Base-by-base conservation (phyloP, 2,113 vertebrate genomes). In the Sterrhoptilus dennistouni region DNA sequence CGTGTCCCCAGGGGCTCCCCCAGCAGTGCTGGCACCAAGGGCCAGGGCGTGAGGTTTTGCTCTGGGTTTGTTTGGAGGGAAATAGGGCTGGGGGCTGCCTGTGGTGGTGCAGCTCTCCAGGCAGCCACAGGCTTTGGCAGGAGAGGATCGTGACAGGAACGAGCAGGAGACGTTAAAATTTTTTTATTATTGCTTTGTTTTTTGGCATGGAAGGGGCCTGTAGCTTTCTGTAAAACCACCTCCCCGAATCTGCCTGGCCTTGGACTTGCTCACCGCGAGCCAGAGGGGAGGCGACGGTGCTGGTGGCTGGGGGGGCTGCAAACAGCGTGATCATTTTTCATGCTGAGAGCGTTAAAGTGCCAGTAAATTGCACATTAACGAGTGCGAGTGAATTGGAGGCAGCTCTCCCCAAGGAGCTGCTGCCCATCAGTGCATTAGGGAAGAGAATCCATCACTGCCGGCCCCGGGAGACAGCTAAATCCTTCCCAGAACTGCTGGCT, bases 331-430 rank as follows among this genome's bases (percentile, higher is more conserved):
- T 98, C 97, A 85, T 98, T 97, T 97, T 97, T 97, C 97, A 96
- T 94, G 95, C 97, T 95, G 96, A 97, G 95, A 97, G 90, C 97
- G 94, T 97, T 98, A 98, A 98, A 98, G 97, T 96, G 97, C 97
- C 96, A 94, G 97, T 97, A 98, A 98, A 98, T 98, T 98, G 97
- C 97, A 80, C 97, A 97, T 98, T 98, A 98, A 98, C 95, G 97
- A 98, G 97, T 87, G 70, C 38, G 89, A 95, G 97, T 90, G 97
- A 96, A 96, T 96, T 92, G 96, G 95, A 97, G 97, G 97, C 96
- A 93, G 96, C 81, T 95, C 96, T 96, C 97, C 96, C 76, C 92
- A 78, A 92, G 95, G 97, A 97, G 87, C 85, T 78, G 57, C 64
- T 96, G 97, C 96, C 83, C 96, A 97, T 90, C 96, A 96, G 97